phyloP scores from a whole-genome alignment of 2,888 invertebrate genomes.

The Acleris laterana region DNA sequence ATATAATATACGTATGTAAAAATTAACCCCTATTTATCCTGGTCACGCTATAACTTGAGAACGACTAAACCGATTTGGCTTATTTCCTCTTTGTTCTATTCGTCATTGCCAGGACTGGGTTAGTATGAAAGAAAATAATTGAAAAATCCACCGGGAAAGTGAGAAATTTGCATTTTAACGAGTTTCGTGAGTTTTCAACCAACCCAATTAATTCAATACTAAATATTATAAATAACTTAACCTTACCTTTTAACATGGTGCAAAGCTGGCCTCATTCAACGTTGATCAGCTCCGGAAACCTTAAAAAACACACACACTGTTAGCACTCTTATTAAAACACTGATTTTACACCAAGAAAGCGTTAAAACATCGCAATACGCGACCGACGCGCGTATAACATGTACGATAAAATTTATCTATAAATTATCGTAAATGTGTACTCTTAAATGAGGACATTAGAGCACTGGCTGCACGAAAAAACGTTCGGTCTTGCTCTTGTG shows the following conservation, averaged over 20 bases:
- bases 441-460: constrained; percentile 22
- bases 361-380: constrained; percentile 23
- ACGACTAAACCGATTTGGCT: too few relatives aligned
- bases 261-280: constrained; percentile 41
- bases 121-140: too few relatives aligned
- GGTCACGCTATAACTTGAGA: too few relatives aligned
- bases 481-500: background rate
- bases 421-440: constrained; percentile 28
- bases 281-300: constrained; percentile 46
- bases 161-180: too few relatives aligned
- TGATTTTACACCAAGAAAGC: constrained; percentile 13
- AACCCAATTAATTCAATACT: too few relatives aligned
- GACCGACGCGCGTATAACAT: constrained; percentile 21
- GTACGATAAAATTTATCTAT: constrained; percentile 22
- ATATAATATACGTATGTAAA: too few relatives aligned
- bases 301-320: constrained; percentile 44
- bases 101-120: too few relatives aligned
- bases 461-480: constrained; percentile 1
- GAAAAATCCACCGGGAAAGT: too few relatives aligned
- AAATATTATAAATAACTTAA: background rate
- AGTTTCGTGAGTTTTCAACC: too few relatives aligned
- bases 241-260: constrained; percentile 57
- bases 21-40: too few relatives aligned
- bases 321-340: constrained; percentile 29
- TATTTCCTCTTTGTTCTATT: too few relatives aligned